These are phyloP conservation scores for Idris sp. DNA, from an alignment of 1,140 invertebrate genomes.

Conservation along the genomic window DNA sequence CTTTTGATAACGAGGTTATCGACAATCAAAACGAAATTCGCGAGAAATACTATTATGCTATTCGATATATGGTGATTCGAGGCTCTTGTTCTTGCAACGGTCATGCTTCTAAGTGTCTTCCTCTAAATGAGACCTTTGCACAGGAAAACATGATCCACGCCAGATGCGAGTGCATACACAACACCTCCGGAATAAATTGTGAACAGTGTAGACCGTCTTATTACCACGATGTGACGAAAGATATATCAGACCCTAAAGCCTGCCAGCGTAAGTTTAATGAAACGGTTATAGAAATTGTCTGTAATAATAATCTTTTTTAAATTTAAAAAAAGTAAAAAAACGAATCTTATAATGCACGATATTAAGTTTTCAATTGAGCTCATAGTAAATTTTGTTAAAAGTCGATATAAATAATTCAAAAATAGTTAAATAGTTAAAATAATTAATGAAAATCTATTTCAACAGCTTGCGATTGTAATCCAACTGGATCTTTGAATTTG, in stretches of 20 bases:
- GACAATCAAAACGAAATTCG: slow-evolving; percentile 84
- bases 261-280: slow-evolving; percentile 88
- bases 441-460: no score
- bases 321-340: no score
- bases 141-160: slow-evolving; percentile 94
- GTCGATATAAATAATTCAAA: no score
- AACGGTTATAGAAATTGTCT: no score
- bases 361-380: slow-evolving; percentile 88
- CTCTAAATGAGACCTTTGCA: slow-evolving; percentile 81
- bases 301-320: no score
- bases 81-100: slow-evolving; percentile 99
- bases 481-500: slow-evolving; percentile 93
- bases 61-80: slow-evolving; percentile 95
- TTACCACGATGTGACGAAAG: slow-evolving; percentile 88
- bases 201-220: slow-evolving; percentile 95
- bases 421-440: no score
- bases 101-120: slow-evolving; percentile 96
- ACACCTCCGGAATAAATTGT: slow-evolving; percentile 94
- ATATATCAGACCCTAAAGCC: slow-evolving; percentile 91
- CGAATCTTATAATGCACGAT: no score
- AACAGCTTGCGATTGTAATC: slow-evolving; percentile 92
- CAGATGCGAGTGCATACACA: slow-evolving; percentile 95
- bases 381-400: no score
- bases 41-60: slow-evolving; percentile 92
- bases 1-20: slow-evolving; percentile 88